phyloP scores from a whole-genome alignment of 92 coral and sea anemone genomes.

The Zoanthus solanderi region DNA sequence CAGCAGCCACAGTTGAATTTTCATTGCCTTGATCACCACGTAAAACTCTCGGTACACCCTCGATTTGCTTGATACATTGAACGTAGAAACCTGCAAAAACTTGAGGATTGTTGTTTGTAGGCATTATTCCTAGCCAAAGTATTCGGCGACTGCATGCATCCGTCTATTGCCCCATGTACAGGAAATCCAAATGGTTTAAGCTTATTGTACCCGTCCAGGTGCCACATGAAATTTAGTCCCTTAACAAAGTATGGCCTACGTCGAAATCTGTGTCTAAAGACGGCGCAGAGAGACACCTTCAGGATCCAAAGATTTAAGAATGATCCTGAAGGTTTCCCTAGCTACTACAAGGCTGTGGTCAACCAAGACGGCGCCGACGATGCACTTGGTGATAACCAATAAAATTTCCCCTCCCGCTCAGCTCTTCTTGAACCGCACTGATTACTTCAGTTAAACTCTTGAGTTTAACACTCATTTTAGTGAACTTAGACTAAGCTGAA shows the following conservation, averaged over 20 bases:
- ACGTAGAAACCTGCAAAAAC: conserved; percentile 32
- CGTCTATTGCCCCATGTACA: conserved; percentile 30
- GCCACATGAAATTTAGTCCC: conserved; percentile 53
- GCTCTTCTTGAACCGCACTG: conserved; percentile 30
- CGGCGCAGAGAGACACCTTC: conserved; percentile 40
- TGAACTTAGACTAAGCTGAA: conserved; percentile 34
- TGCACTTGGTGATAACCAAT: conserved; percentile 48
- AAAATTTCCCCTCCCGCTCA: conserved; percentile 33
- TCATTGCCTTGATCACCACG: neutral
- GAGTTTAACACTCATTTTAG: conserved; percentile 40
- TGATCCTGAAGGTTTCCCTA: conserved; percentile 41
- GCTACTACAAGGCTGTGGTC: conserved; percentile 47
- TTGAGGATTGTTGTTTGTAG: conserved; percentile 34
- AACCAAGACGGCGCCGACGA: conserved; percentile 12
- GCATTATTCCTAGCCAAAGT: conserved; percentile 25
- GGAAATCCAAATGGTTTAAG: conserved; percentile 7
- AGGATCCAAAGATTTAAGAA: conserved; percentile 49
- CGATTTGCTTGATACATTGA: conserved; percentile 12
- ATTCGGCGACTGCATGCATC: conserved; percentile 35
- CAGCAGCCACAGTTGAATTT: conserved; percentile 14
- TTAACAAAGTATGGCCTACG: conserved; percentile 14
- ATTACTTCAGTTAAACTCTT: conserved; percentile 43
- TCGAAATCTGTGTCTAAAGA: conserved; percentile 46
- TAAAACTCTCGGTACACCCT: conserved; percentile 11
- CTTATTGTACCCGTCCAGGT: conserved; percentile 16